These are phyloP conservation scores for Dione vanillae DNA, from an alignment of 2,888 invertebrate species.

Conservation along the genomic window DNA sequence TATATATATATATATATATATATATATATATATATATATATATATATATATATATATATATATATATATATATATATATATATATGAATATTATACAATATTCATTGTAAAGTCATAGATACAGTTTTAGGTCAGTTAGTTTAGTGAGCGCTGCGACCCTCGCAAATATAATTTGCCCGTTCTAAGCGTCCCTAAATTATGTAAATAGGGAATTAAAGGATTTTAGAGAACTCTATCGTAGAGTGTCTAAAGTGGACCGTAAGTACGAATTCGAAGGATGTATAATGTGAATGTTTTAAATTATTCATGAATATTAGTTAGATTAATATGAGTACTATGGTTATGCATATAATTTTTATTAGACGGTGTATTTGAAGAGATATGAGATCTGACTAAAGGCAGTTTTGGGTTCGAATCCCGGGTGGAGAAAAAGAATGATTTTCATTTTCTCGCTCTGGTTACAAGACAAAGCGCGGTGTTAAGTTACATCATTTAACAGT, in stretches of 20 bases:
- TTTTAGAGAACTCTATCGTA: not conserved
- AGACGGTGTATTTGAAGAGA: no score
- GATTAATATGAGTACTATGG: no score
- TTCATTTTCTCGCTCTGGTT: no score
- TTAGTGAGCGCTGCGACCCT: conserved; percentile 39
- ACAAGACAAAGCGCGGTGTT: no score
- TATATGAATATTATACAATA: conserved; percentile 2
- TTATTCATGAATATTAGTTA: no score
- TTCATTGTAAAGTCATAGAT: not conserved
- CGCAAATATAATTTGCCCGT: conserved; percentile 49
- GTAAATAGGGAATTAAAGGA: conserved; percentile 32
- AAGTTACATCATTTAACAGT: no score
- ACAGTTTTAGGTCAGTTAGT: conserved; percentile 12
- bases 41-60: not conserved
- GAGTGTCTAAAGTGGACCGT: conserved; percentile 7
- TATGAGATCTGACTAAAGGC: no score
- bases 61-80: not conserved
- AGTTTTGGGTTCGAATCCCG: no score
- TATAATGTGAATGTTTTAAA: not conserved
- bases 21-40: not conserved
- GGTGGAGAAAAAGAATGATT: no score
- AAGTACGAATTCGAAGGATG: not conserved
- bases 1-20: no score
- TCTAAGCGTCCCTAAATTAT: conserved; percentile 38
- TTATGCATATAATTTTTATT: no score